These are phyloP conservation scores for Piscicola geometra DNA, from an alignment of 2,888 invertebrate species.

Conservation along the genomic window DNA sequence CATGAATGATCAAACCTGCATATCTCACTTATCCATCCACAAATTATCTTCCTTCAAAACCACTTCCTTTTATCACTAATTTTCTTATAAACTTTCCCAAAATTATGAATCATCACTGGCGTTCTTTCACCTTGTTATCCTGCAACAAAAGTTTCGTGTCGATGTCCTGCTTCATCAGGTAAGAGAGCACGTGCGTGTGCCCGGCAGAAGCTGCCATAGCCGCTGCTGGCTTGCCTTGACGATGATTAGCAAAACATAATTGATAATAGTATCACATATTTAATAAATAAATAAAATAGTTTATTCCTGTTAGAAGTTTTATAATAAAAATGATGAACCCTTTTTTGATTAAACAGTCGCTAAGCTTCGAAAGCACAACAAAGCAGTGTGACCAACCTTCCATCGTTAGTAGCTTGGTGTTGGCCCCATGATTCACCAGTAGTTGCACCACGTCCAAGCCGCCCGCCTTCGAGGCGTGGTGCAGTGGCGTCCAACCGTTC, in stretches of 20 bases:
- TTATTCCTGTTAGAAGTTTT: too few species aligned
- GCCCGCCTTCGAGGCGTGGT: conserved; percentile 61
- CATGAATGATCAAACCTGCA: too few species aligned
- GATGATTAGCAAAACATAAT: too few species aligned
- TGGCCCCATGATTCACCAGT: conserved; percentile 89
- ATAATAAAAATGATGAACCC: too few species aligned
- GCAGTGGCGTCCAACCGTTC: conserved; percentile 55
- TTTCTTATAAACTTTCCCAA: too few species aligned
- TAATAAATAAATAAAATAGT: too few species aligned
- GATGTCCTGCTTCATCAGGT: conserved; percentile 92
- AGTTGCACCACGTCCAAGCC: conserved; percentile 89
- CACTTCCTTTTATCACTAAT: too few species aligned
- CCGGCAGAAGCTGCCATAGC: conserved; percentile 97
- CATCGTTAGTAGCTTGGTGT: conserved; percentile 70
- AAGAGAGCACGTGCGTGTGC: conserved; percentile 90
- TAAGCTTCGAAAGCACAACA: neutral
- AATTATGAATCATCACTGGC: too few species aligned
- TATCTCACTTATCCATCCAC: too few species aligned
- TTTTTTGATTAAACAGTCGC: too few species aligned
- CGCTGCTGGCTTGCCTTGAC: conserved; percentile 76
- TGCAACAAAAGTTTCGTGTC: conserved; percentile 96
- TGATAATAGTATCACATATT: too few species aligned
- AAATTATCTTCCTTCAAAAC: too few species aligned
- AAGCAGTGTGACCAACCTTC: conserved; percentile 60
- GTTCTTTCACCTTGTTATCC: conserved; percentile 69